Percentiles rank a stretch among this genome's conserved stretches.
These are phyloP conservation scores for Heliconius congener DNA, from an alignment of 1,140 invertebrate genomes.

Conservation along the genomic window DNA sequence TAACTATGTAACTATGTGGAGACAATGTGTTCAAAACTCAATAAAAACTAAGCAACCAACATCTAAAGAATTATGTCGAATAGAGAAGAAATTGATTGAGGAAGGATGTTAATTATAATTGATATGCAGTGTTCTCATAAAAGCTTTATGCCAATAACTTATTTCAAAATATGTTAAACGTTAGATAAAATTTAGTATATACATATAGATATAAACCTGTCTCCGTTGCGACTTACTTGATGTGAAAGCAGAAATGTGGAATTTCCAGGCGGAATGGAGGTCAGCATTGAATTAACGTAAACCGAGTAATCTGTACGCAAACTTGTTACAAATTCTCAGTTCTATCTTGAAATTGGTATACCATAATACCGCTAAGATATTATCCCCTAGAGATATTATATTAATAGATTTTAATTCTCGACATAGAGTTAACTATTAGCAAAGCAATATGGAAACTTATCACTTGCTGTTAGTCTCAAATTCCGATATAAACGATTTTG, in stretches of 20 bases:
- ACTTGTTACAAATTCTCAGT: background rate
- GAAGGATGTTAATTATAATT: background rate
- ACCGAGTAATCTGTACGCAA: background rate
- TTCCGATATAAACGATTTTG: background rate
- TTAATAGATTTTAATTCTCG: constrained; percentile 1
- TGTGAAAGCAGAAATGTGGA: background rate
- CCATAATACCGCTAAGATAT: background rate
- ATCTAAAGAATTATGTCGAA: background rate
- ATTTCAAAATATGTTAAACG: too few species aligned
- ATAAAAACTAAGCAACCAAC: background rate
- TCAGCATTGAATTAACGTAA: constrained; percentile 9
- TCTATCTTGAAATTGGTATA: constrained; percentile 1
- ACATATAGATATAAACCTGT: background rate
- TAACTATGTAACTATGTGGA: too few species aligned
- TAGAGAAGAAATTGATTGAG: background rate
- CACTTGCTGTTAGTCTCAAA: background rate
- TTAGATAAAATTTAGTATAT: too few species aligned
- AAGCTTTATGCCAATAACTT: too few species aligned
- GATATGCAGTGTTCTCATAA: too few species aligned
- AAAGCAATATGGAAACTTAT: background rate
- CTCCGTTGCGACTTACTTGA: background rate
- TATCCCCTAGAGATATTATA: background rate
- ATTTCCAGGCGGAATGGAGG: constrained; percentile 1
- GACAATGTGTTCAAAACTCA: background rate
- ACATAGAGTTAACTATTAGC: background rate